A percentile compares a stretch with the other conserved stretches of the same genome.
Conservation (phyloP, 2,888 invertebrate species). For the Uropetala carovei region DNA sequence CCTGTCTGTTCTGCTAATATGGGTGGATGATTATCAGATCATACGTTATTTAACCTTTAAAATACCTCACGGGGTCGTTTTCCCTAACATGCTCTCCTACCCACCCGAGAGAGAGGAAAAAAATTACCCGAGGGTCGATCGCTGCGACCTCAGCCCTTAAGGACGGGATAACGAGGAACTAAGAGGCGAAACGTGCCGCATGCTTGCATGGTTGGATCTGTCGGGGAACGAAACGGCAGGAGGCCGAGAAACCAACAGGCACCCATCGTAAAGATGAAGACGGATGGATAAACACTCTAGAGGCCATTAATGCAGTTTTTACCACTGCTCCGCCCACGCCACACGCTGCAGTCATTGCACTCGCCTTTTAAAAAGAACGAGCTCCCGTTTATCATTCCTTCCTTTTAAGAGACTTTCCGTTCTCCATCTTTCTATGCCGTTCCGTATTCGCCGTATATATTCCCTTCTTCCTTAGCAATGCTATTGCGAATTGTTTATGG, state of each 20-base stretch:
- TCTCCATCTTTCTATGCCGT: not conserved
- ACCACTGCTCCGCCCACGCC: not conserved
- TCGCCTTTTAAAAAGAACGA: not conserved
- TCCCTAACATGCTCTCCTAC: not conserved
- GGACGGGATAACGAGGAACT: conserved; percentile 15
- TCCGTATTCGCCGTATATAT: not conserved
- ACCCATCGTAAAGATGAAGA: conserved; percentile 5
- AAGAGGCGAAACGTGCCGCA: not conserved
- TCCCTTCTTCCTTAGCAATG: not conserved
- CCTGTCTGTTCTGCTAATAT: not conserved
- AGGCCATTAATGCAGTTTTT: conserved; percentile 17
- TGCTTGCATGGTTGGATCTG: not conserved
- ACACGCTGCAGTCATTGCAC: not conserved
- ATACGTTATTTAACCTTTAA: conserved; percentile 3
- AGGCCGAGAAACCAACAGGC: not conserved
- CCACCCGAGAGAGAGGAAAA: not conserved
- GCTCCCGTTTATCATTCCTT: not conserved
- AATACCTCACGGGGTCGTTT: not conserved
- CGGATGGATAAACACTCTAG: not conserved
- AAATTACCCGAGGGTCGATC: not conserved
- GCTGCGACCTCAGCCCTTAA: not conserved
- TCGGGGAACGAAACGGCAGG: not conserved
- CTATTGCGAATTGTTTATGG: not conserved
- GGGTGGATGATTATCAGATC: not conserved
- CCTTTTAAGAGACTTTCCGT: not conserved